Percentiles rank a stretch among this genome's conserved stretches.
These are phyloP conservation scores for Brachionichthys hirsutus DNA, from an alignment of 2,113 vertebrate species.

Conservation along the genomic window DNA sequence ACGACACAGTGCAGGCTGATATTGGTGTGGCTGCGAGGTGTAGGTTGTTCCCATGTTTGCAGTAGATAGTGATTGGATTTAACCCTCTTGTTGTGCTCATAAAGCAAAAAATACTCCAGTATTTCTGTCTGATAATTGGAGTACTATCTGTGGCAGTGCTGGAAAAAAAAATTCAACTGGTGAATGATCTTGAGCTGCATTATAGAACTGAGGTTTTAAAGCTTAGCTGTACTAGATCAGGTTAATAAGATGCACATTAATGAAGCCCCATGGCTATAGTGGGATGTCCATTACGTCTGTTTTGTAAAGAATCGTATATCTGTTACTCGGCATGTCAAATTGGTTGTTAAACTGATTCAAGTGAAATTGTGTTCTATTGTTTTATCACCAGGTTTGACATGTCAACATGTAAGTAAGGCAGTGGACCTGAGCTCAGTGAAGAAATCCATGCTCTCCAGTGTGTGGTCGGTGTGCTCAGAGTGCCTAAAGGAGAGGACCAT, in stretches of 20 bases:
- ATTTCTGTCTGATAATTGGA: too few relatives aligned
- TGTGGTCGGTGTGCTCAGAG: constrained; percentile 91
- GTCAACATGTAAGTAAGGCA: constrained; percentile 90
- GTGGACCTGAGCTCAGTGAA: constrained; percentile 91
- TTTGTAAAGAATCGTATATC: not conserved
- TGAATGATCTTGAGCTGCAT: not conserved
- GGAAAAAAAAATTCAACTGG: not conserved
- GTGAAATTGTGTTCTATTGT: not conserved
- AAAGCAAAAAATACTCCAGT: too few relatives aligned
- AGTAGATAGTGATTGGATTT: too few relatives aligned
- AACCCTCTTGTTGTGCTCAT: too few relatives aligned
- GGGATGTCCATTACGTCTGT: not conserved
- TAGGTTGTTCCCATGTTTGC: not conserved
- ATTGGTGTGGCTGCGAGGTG: not conserved
- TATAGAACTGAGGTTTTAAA: not conserved
- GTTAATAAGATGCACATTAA: not conserved
- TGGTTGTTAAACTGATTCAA: not conserved
- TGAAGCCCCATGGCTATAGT: not conserved
- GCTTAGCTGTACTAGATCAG: too few relatives aligned
- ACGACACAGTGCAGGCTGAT: not conserved
- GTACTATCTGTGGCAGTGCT: not conserved
- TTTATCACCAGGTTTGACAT: constrained; percentile 82
- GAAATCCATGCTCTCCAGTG: constrained; percentile 82
- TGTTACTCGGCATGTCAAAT: not conserved
- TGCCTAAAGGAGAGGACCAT: constrained; percentile 88